phyloP scores from a whole-genome alignment of 2,113 vertebrate genomes.

The Phalacrocorax brasilianus region DNA sequence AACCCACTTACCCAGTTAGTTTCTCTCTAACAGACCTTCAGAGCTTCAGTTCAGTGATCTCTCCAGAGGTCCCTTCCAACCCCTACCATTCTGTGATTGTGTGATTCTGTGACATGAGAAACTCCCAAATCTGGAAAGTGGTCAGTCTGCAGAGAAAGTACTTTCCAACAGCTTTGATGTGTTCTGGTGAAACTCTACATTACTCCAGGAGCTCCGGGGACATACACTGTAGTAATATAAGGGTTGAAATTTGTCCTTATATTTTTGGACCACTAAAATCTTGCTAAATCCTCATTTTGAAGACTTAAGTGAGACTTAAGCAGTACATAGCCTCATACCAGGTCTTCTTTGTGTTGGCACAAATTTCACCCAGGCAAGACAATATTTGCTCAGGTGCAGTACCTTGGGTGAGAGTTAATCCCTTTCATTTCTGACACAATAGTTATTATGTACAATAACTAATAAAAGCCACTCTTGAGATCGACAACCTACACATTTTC shows the following conservation, averaged over 20 bases:
- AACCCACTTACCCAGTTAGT: not conserved
- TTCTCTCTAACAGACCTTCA: not conserved
- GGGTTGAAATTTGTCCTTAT: not conserved
- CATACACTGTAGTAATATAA: not conserved
- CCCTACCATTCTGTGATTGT: no score
- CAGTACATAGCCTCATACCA: constrained; percentile 24
- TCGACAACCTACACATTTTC: constrained; percentile 57
- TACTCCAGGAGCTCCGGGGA: not conserved
- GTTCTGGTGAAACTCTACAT: not conserved
- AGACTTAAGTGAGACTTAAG: constrained; percentile 57
- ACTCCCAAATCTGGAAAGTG: not conserved
- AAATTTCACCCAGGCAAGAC: constrained; percentile 63
- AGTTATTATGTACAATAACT: constrained; percentile 62
- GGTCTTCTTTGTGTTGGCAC: constrained; percentile 60
- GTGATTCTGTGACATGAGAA: not conserved
- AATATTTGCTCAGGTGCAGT: constrained; percentile 72
- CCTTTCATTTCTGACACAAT: constrained; percentile 70
- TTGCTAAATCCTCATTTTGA: not conserved
- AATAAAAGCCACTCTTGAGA: constrained; percentile 63
- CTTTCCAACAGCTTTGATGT: not conserved
- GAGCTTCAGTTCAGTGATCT: not conserved
- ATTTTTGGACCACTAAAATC: not conserved
- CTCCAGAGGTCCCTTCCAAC: no score
- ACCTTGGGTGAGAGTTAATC: constrained; percentile 67
- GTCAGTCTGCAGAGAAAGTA: not conserved